These are phyloP conservation scores for Drosophila aldrichi DNA, from an alignment of 2,888 invertebrate genomes.

Conservation along the genomic window DNA sequence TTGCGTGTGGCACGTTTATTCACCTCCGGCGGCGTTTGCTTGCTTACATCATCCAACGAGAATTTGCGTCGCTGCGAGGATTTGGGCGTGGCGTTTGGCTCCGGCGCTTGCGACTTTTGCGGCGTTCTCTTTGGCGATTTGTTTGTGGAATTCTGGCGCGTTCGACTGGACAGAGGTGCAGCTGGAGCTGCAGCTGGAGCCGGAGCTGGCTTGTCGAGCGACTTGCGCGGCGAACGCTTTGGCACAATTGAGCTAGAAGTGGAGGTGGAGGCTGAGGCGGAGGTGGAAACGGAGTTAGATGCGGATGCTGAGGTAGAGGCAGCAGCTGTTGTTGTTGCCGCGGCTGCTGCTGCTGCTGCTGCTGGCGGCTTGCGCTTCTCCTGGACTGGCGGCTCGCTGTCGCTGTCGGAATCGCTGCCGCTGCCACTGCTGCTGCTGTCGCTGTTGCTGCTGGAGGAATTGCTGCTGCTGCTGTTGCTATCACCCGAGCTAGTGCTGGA, in stretches of 20 bases:
- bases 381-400: slow-evolving; percentile 38
- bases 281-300: neutral
- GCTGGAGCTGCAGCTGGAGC: neutral
- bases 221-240: slow-evolving; percentile 78
- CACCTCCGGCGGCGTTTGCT: slow-evolving; percentile 39
- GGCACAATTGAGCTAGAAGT: slow-evolving; percentile 52
- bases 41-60: slow-evolving; percentile 76
- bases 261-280: slow-evolving; percentile 25
- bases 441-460: slow-evolving; percentile 72
- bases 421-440: slow-evolving; percentile 73
- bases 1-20: slow-evolving; percentile 71
- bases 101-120: slow-evolving; percentile 55
- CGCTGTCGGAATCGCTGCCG: slow-evolving; percentile 68
- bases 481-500: slow-evolving; percentile 81
- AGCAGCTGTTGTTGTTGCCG: slow-evolving; percentile 16
- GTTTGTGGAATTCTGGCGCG: slow-evolving; percentile 66
- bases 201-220: slow-evolving; percentile 60
- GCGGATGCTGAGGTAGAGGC: neutral
- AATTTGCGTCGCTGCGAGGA: slow-evolving; percentile 65
- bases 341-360: slow-evolving; percentile 8
- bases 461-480: slow-evolving; percentile 70
- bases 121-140: slow-evolving; percentile 76
- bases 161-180: slow-evolving; percentile 36
- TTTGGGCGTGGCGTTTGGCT: slow-evolving; percentile 26
- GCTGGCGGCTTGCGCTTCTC: slow-evolving; percentile 38